phyloP scores from a whole-genome alignment of 2,888 invertebrate genomes.

The Dasypolia templi region DNA sequence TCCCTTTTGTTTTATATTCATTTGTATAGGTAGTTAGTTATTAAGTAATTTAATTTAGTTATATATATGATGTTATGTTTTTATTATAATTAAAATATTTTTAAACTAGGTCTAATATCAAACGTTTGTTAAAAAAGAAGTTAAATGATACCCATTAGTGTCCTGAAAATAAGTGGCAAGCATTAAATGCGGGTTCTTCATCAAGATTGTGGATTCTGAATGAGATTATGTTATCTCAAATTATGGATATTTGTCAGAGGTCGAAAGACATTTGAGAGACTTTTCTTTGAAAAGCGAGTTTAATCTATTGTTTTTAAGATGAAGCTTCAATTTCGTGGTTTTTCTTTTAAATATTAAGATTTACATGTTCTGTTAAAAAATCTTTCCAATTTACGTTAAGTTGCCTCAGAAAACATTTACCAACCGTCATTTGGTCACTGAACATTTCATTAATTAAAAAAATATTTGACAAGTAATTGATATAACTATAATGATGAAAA shows the following conservation, averaged over 20 bases:
- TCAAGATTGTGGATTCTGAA: slow-evolving; percentile 34
- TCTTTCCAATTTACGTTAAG: too few relatives aligned
- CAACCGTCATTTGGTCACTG: too few relatives aligned
- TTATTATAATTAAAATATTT: too few relatives aligned
- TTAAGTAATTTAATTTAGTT: too few relatives aligned
- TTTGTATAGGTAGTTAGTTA: too few relatives aligned
- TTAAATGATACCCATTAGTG: slow-evolving; percentile 35
- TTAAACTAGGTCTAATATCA: background rate
- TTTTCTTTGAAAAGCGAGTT: slow-evolving; percentile 11
- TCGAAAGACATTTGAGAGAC: slow-evolving; percentile 11
- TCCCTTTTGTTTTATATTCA: too few relatives aligned
- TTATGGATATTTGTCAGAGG: slow-evolving; percentile 41
- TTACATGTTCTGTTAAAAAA: too few relatives aligned
- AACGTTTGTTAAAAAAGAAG: slow-evolving; percentile 28
- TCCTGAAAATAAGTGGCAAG: slow-evolving; percentile 37
- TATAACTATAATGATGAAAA: too few relatives aligned
- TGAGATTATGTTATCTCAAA: slow-evolving; percentile 49
- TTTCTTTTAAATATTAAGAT: background rate
- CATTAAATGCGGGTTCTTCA: slow-evolving; percentile 36
- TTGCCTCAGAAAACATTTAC: too few relatives aligned
- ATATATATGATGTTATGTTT: too few relatives aligned
- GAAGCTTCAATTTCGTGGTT: background rate
- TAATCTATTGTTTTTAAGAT: slow-evolving; percentile 15
- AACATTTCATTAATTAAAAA: too few relatives aligned
- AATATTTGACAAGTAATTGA: too few relatives aligned